A percentile compares a stretch with the other conserved stretches of the same genome.
phyloP scores from a whole-genome alignment of 1,140 invertebrate genomes.

The Hylaeus anthracinus region DNA sequence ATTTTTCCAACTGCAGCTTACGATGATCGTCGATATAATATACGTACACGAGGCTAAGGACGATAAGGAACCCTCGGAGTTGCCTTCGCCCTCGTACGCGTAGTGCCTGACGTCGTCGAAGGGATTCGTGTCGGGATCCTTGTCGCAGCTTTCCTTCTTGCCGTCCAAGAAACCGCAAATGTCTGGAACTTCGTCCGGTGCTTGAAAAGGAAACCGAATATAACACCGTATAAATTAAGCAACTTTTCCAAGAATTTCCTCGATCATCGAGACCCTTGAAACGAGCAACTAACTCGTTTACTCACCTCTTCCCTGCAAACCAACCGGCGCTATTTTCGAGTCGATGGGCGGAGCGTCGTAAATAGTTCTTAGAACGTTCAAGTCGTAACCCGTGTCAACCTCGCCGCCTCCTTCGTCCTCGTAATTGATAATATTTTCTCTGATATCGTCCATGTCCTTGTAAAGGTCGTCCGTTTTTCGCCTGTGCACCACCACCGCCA shows the following conservation, averaged over 20 bases:
- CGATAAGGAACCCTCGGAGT: conserved; percentile 93
- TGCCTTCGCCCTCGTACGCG: conserved; percentile 97
- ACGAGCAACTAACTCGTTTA: neutral
- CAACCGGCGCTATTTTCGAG: conserved; percentile 72
- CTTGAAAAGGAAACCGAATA: conserved; percentile 60
- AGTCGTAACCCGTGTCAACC: conserved; percentile 96
- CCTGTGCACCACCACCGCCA: conserved; percentile 93
- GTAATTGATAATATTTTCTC: conserved; percentile 98
- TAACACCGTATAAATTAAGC: neutral
- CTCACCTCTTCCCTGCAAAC: conserved; percentile 76
- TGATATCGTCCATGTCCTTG: conserved; percentile 96
- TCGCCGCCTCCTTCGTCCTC: conserved; percentile 98
- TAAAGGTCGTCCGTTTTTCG: conserved; percentile 92
- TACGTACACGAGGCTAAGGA: conserved; percentile 92
- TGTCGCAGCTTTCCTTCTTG: conserved; percentile 93
- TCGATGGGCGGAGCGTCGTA: conserved; percentile 84
- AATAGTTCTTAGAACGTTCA: conserved; percentile 91
- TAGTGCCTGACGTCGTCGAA: conserved; percentile 98
- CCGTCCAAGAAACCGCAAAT: conserved; percentile 95
- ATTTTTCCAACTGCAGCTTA: too few species aligned
- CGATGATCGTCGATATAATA: neutral
- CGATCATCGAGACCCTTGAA: too few species aligned
- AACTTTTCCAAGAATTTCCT: neutral
- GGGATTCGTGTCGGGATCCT: conserved; percentile 93
- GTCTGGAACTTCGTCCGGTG: conserved; percentile 86